Base-by-base conservation (phyloP, 2,113 vertebrate species). In the Scomber japonicus region DNA sequence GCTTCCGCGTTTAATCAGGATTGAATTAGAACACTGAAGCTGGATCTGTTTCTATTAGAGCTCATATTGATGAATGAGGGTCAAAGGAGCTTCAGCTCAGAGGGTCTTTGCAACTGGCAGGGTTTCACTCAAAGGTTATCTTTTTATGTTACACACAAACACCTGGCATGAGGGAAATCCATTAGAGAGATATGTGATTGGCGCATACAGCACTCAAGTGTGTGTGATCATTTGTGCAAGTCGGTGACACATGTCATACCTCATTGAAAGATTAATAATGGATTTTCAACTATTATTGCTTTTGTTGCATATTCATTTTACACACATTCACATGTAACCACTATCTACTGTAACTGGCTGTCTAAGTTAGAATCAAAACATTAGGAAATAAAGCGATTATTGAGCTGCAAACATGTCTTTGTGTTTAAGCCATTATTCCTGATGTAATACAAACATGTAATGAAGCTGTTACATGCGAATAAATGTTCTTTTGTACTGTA, bases 141-240 rank as follows among this genome's bases (percentile, higher is more conserved):
- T 57, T 63, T 82, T 73, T 51, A 50, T 65, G 68, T 65, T 56
- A 44, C 44, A 55, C 70, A 73, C 59, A 55, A 71, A 81, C 71
- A 85, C 56, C 78, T 65, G 59, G 61, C 73, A 78, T 67, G 50
- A 71, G 75, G 71, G 59, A 78, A 85, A 85, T 81, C 73, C 82
- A 85, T 81, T 74, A 86, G 61, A 67, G 54, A 55, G 66, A 72
- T 19, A 11, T n/a, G 54, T 19, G 40, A 30, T 31, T 66, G 30
- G 31, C 48, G 46, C 74, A 15, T 63, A 70, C 27, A 40, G 7
- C 51, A 10, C 71, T 75, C n/a, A 54, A 65, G 68, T 71, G 46
- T 64, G 56, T 60, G 56, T 49, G 67, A 83, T 82, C 75, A 44
- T 80, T 72, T 85, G 50, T 70, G 54, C 44, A 74, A 30, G 44